Conservation (phyloP, 2,113 vertebrate species). For the Carassius auratus region DNA sequence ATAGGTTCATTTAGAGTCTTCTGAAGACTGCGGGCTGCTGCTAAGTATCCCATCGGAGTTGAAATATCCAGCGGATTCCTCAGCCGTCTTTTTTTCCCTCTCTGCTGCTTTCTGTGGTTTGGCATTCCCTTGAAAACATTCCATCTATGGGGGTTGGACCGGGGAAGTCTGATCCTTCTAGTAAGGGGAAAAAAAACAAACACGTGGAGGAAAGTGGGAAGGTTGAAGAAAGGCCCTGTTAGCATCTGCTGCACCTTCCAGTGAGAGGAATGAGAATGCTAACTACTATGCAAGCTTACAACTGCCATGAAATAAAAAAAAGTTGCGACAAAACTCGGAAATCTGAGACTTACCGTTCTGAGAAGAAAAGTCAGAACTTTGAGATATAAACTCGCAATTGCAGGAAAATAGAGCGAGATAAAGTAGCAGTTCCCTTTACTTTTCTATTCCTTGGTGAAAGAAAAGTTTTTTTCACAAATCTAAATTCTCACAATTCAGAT, state of each 20-base stretch:
- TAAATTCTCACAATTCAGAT: too few relatives aligned
- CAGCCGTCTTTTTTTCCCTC: background rate
- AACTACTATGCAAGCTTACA: background rate
- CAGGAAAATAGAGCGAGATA: too few relatives aligned
- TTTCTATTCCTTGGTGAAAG: too few relatives aligned
- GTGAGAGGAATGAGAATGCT: background rate
- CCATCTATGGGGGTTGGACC: conserved; percentile 59
- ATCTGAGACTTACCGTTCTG: too few relatives aligned
- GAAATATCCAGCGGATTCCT: conserved; percentile 41
- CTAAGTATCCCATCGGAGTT: conserved; percentile 2
- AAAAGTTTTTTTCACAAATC: too few relatives aligned
- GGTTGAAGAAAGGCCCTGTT: conserved; percentile 11
- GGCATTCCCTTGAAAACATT: conserved; percentile 66
- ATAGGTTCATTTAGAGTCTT: conserved; percentile 28
- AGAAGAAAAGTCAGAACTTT: too few relatives aligned
- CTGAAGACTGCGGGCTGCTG: conserved; percentile 25
- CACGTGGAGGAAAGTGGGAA: conserved; percentile 28
- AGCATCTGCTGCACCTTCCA: background rate
- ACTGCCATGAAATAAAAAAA: too few relatives aligned
- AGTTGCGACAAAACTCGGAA: too few relatives aligned
- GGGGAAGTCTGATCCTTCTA: conserved; percentile 4
- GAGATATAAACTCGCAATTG: too few relatives aligned
- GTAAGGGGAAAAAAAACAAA: conserved; percentile 35
- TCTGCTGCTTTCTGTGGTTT: conserved; percentile 59
- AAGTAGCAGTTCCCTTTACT: too few relatives aligned